Evolutionary conservation across 2,113 vertebrate genomes (phyloP).

Genomic region (Ceratotherium simum): DNA sequence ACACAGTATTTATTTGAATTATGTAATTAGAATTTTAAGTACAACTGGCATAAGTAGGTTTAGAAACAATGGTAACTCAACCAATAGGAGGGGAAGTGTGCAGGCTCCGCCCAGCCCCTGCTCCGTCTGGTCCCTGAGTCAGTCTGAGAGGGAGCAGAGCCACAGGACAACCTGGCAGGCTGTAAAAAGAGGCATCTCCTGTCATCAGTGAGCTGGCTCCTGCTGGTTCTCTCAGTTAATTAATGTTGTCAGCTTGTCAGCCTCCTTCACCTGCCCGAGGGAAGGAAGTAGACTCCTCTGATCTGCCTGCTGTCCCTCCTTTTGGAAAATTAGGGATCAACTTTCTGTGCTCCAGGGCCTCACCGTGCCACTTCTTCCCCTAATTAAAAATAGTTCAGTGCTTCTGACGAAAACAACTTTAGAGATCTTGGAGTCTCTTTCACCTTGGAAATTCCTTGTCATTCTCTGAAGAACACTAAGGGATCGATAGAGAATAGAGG

Average conservation of each 20-base stretch:
- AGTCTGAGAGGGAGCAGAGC: neutral
- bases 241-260: neutral
- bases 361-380: neutral
- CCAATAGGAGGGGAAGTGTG: neutral
- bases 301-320: neutral
- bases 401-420: neutral
- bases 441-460: neutral
- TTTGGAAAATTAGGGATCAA: conserved; percentile 45
- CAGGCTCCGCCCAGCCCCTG: no score
- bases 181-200: neutral
- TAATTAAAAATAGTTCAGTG: conserved; percentile 61
- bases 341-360: neutral
- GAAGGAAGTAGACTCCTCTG: neutral
- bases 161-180: neutral
- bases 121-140: neutral
- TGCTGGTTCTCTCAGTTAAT: conserved; percentile 39
- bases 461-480: neutral
- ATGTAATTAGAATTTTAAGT: neutral
- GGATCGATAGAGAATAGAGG: neutral
- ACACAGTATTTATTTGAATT: neutral
- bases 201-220: neutral
- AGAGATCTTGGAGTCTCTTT: neutral
- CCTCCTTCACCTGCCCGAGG: conserved; percentile 25
- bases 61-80: neutral
- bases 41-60: neutral